Evolutionary conservation across 2,888 invertebrate species (phyloP).

Genomic region (Monochamus alternatus): DNA sequence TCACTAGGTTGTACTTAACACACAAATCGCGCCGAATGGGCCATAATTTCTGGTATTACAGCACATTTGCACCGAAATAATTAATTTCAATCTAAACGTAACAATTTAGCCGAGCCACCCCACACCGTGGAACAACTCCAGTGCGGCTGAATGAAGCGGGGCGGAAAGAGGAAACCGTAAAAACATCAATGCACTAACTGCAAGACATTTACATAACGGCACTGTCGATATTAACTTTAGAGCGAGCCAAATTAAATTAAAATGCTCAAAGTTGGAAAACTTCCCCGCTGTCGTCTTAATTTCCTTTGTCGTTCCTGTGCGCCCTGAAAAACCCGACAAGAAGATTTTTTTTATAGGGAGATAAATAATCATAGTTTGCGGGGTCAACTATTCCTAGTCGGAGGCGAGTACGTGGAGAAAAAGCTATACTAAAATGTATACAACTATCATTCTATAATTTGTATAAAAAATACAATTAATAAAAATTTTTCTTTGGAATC

Average conservation of each 20-base stretch:
- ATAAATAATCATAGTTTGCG: constrained; percentile 3
- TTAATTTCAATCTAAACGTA: constrained; percentile 22
- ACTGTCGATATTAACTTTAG: constrained; percentile 43
- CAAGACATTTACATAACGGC: constrained; percentile 42
- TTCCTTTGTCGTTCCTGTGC: constrained; percentile 34
- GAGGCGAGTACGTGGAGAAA: not conserved
- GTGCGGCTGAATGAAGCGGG: constrained; percentile 19
- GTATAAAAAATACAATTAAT: too few relatives aligned
- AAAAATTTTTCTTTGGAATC: too few relatives aligned
- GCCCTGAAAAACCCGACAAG: constrained; percentile 7
- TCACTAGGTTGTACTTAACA: constrained; percentile 1
- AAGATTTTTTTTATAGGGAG: constrained; percentile 8
- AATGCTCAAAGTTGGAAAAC: constrained; percentile 38
- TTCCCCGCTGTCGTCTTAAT: constrained; percentile 28
- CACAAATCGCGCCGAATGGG: constrained; percentile 28
- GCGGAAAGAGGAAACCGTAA: constrained; percentile 31
- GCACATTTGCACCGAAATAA: constrained; percentile 20
- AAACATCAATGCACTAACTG: constrained; percentile 41
- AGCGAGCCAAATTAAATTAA: constrained; percentile 42
- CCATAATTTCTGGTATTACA: constrained; percentile 27
- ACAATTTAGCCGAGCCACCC: constrained; percentile 28
- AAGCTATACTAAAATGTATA: too few relatives aligned
- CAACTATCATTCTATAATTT: too few relatives aligned
- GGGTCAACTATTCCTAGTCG: not conserved
- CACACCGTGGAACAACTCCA: constrained; percentile 20